Evolutionary conservation across 2,888 invertebrate genomes (phyloP).

Genomic region (Nezara viridula): DNA sequence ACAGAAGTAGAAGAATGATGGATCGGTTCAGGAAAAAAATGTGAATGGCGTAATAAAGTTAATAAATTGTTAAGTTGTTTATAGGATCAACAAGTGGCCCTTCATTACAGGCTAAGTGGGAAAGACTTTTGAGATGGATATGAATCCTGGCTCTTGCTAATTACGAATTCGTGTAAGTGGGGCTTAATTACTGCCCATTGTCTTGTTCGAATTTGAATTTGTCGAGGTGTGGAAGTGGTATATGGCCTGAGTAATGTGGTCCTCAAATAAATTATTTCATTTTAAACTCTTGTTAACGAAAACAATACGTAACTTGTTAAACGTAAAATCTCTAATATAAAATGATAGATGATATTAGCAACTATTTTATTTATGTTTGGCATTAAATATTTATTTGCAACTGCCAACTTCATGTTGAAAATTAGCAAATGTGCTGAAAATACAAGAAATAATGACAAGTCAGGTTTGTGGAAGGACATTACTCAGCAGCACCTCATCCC

Average conservation of each 20-base stretch:
- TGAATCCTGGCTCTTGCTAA: background rate
- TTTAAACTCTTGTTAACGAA: background rate
- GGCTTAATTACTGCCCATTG: slow-evolving; percentile 17
- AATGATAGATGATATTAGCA: no score
- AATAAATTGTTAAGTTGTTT: background rate
- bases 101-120: background rate
- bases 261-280: background rate
- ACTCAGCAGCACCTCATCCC: no score
- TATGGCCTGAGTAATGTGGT: background rate
- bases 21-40: background rate
- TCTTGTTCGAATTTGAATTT: slow-evolving; percentile 24
- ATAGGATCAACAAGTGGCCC: background rate
- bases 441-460: no score
- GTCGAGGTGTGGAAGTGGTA: background rate
- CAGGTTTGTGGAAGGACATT: no score
- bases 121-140: background rate
- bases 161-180: background rate
- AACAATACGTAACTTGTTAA: no score
- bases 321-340: background rate
- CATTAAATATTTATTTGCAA: no score
- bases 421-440: no score
- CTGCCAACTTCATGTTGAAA: no score
- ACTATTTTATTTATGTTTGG: no score
- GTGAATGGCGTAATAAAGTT: background rate
- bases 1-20: background rate